These are phyloP conservation scores for Ophion obscuratus DNA, from an alignment of 2,888 invertebrate species.

Conservation along the genomic window DNA sequence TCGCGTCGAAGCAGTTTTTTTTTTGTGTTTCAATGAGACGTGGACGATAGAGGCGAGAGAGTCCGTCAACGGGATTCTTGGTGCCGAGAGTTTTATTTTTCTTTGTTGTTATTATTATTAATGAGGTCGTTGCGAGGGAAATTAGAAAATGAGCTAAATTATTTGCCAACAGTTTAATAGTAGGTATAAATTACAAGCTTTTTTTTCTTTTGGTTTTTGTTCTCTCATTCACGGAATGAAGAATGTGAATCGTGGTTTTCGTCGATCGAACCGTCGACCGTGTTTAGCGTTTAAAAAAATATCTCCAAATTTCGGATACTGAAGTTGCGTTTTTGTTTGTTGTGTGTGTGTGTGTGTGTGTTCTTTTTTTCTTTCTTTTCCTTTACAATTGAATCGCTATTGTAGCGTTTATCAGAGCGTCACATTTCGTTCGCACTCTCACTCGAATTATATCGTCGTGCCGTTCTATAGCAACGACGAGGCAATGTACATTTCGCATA, in stretches of 20 bases:
- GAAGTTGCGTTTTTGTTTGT: conserved; percentile 27
- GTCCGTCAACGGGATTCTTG: conserved; percentile 46
- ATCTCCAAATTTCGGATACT: conserved; percentile 53
- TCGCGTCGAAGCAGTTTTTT: conserved; percentile 29
- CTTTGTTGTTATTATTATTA: not conserved
- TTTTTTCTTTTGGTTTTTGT: conserved; percentile 47
- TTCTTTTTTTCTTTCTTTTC: not conserved
- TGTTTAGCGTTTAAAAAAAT: conserved; percentile 56
- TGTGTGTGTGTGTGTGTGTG: not conserved
- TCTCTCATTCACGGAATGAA: conserved; percentile 68
- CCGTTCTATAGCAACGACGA: conserved; percentile 45
- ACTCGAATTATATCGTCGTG: not conserved
- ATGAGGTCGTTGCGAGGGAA: conserved; percentile 54
- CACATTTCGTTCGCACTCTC: not conserved
- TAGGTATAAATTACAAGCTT: conserved; percentile 65
- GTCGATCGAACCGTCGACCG: conserved; percentile 54
- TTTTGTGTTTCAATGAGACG: conserved; percentile 32
- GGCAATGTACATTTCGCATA: conserved; percentile 47
- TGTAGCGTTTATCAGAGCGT: conserved; percentile 31
- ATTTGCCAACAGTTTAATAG: conserved; percentile 70
- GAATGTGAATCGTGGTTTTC: conserved; percentile 44
- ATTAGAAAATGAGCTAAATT: conserved; percentile 68
- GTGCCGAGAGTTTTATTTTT: conserved; percentile 25
- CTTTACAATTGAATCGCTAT: conserved; percentile 33
- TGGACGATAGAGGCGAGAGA: conserved; percentile 41